These are phyloP conservation scores for Anodontia alba DNA, from an alignment of 2,888 invertebrate species.

Conservation along the genomic window DNA sequence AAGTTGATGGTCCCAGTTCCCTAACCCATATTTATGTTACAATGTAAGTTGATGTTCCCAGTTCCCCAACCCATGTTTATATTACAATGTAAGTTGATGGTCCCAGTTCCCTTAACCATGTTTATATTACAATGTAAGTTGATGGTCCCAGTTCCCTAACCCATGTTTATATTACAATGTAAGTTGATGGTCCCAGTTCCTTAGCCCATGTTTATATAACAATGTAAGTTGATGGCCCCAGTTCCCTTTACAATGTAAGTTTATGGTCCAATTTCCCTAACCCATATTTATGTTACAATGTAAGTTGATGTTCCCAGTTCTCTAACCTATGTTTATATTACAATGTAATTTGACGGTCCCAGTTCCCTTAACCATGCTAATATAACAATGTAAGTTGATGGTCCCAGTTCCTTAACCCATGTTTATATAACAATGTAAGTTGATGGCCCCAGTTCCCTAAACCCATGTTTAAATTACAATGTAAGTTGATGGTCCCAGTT, in stretches of 20 bases:
- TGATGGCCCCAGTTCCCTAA: slow-evolving; percentile 1
- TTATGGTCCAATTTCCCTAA: not conserved
- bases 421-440: not conserved
- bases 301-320: slow-evolving; percentile 10
- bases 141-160: not conserved
- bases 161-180: not conserved
- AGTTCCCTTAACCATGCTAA: not conserved
- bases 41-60: slow-evolving; percentile 4
- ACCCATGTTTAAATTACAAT: not conserved
- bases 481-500: slow-evolving; percentile 10
- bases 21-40: not conserved
- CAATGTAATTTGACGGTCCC: slow-evolving; percentile 1
- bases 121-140: not conserved
- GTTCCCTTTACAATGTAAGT: slow-evolving; percentile 13
- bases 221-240: no score
- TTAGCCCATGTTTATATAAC: not conserved
- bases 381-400: slow-evolving; percentile 5
- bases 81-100: slow-evolving; percentile 5
- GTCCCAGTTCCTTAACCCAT: not conserved
- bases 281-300: not conserved
- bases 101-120: not conserved
- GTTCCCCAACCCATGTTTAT: not conserved
- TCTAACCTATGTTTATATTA: not conserved
- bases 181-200: slow-evolving; percentile 3
- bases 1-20: not conserved